phyloP scores from a whole-genome alignment of 1,140 invertebrate species.

The Pogonomyrmex barbatus region DNA sequence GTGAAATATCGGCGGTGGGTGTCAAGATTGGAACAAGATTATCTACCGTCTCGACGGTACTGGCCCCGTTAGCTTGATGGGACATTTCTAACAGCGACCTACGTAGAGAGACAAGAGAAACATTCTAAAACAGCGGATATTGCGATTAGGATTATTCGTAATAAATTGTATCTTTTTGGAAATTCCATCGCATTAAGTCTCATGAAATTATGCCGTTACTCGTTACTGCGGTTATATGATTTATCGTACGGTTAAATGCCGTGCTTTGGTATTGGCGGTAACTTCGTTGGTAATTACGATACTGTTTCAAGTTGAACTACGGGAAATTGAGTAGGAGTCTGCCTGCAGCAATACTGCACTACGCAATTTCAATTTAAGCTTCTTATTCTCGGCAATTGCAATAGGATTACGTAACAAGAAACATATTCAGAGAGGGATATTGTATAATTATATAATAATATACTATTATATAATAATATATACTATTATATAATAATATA shows the following conservation, averaged over 20 bases:
- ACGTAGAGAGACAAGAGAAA: not conserved
- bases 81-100: conserved; percentile 71
- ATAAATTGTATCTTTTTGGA: not conserved
- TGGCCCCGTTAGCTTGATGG: conserved; percentile 41
- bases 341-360: not conserved
- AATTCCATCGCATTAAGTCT: conserved; percentile 5
- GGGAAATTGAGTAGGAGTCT: not conserved
- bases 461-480: not conserved
- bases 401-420: not conserved
- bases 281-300: conserved; percentile 31
- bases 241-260: conserved; percentile 5
- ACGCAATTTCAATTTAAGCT: conserved; percentile 1
- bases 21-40: conserved; percentile 77
- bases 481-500: not conserved
- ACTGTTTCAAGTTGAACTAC: conserved; percentile 20
- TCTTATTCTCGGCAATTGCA: not conserved
- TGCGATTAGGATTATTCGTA: not conserved
- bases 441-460: not conserved
- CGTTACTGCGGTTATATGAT: conserved; percentile 7
- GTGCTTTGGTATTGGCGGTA: conserved; percentile 5
- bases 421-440: not conserved
- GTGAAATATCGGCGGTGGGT: conserved; percentile 67
- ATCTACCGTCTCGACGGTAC: conserved; percentile 43
- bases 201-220: not conserved
- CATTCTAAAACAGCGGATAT: not conserved